Evolutionary conservation across 92 coral and sea anemone genomes (phyloP).

Genomic region (Siderastrea radians): DNA sequence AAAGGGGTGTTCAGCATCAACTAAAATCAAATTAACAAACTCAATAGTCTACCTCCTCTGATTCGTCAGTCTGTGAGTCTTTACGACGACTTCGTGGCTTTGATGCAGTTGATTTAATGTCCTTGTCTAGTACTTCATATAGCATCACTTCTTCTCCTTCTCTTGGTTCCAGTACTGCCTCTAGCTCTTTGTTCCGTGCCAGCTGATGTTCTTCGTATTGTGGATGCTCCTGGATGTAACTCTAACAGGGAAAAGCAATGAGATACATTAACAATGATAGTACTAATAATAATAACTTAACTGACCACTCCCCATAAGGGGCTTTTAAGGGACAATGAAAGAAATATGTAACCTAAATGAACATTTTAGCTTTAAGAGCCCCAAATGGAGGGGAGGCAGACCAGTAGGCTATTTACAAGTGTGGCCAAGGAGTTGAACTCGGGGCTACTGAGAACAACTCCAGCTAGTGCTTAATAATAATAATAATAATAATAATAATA

Average conservation of each 20-base stretch:
- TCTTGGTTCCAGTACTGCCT: slow-evolving; percentile 76
- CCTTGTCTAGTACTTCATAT: slow-evolving; percentile 88
- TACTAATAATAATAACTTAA: no score
- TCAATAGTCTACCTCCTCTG: slow-evolving; percentile 39
- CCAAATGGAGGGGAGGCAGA: no score
- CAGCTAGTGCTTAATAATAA: no score
- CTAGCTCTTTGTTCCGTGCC: slow-evolving; percentile 84
- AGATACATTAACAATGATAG: not conserved
- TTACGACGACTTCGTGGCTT: slow-evolving; percentile 47
- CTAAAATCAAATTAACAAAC: not conserved
- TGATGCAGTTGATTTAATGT: slow-evolving; percentile 24
- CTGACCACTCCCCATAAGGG: no score
- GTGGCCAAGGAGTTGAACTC: no score
- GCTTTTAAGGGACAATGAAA: no score
- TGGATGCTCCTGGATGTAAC: slow-evolving; percentile 83
- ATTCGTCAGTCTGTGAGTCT: slow-evolving; percentile 57
- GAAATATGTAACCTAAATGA: no score
- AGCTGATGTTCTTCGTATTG: slow-evolving; percentile 86
- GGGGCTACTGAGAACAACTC: no score
- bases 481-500: no score
- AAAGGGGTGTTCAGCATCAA: not conserved
- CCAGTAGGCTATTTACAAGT: no score
- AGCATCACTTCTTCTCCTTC: slow-evolving; percentile 94
- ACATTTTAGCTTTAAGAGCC: no score
- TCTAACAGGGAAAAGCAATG: slow-evolving; percentile 40